These are phyloP conservation scores for Norana najaformis DNA, from an alignment of 2,888 invertebrate species.

Conservation along the genomic window DNA sequence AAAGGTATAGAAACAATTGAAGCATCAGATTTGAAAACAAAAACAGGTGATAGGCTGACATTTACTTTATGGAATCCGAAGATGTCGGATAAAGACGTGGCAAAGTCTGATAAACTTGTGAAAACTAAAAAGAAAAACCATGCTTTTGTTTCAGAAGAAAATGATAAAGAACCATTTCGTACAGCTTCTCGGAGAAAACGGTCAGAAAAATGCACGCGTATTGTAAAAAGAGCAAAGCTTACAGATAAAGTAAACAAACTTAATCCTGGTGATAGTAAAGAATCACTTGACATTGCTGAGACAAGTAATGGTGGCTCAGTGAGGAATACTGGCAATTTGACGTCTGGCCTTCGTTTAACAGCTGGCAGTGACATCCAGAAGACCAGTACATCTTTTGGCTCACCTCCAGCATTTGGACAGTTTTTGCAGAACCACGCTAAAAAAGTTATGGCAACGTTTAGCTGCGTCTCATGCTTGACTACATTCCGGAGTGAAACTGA, in stretches of 20 bases:
- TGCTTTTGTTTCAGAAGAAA: not conserved
- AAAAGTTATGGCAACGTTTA: not conserved
- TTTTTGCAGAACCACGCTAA: constrained; percentile 8
- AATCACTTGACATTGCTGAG: not conserved
- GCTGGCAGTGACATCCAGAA: not conserved
- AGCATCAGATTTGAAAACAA: not conserved
- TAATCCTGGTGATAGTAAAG: not conserved
- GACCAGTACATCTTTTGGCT: not conserved
- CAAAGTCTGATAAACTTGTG: not conserved
- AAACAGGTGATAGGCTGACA: not conserved
- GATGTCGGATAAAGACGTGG: not conserved
- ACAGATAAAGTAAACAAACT: not conserved
- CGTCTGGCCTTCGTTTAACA: not conserved
- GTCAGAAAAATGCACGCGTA: not conserved
- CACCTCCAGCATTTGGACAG: constrained; percentile 14
- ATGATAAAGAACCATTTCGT: not conserved
- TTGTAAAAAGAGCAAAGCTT: not conserved
- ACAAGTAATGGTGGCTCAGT: not conserved
- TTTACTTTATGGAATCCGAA: constrained; percentile 15
- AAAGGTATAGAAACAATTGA: not conserved
- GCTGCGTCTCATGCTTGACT: not conserved
- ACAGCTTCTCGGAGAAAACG: not conserved
- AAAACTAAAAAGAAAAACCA: not conserved
- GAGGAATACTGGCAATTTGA: not conserved
- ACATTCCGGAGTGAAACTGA: not conserved